Percentiles rank a stretch among this genome's conserved stretches.
Conservation (phyloP, 2,113 vertebrate species). For the Pelvicachromis taeniatus region DNA sequence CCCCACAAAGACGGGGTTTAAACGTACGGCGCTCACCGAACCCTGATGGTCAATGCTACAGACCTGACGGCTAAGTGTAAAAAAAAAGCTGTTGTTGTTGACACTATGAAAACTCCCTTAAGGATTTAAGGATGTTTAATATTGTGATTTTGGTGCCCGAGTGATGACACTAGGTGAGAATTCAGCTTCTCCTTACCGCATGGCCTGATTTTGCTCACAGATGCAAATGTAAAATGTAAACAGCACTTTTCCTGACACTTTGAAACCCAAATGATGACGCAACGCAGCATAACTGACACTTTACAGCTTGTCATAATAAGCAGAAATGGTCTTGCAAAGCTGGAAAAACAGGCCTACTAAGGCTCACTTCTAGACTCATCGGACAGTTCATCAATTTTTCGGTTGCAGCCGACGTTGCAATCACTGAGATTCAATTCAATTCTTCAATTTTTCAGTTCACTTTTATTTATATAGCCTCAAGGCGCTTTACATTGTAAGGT, state of each 20-base stretch:
- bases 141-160: neutral
- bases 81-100: neutral
- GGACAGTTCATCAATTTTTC: neutral
- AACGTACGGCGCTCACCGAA: neutral
- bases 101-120: neutral
- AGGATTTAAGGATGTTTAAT: neutral
- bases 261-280: neutral
- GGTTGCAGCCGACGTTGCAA: neutral
- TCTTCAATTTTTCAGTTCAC: too few relatives aligned
- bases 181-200: neutral
- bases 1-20: neutral
- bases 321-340: neutral
- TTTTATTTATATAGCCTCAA: too few relatives aligned
- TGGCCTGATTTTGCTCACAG: neutral
- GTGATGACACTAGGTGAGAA: neutral
- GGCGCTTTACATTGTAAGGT: too few relatives aligned
- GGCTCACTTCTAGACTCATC: neutral
- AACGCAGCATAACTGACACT: neutral
- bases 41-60: neutral
- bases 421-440: too few relatives aligned
- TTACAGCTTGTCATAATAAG: neutral
- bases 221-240: neutral
- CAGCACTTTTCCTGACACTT: neutral
- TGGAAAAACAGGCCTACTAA: neutral
- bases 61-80: neutral